Evolutionary conservation across 1,140 invertebrate species (phyloP).

Genomic region (Atta texana): DNA sequence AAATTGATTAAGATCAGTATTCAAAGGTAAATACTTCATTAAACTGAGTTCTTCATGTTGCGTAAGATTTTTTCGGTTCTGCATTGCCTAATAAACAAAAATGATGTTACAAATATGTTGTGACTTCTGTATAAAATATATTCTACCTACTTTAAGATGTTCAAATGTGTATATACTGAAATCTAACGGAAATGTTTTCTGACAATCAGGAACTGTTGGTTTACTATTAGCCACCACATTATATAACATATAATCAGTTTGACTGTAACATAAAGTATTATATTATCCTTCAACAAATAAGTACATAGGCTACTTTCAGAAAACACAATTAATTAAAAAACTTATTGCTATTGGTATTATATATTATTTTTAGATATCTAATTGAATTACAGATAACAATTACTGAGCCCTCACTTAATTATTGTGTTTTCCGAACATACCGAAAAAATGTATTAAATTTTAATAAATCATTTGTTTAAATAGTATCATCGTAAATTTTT

Average conservation of each 20-base stretch:
- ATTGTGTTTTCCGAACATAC: no score
- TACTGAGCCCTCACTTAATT: no score
- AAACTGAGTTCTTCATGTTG: conserved; percentile 89
- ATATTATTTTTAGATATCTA: no score
- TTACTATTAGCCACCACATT: conserved; percentile 73
- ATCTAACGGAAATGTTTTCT: conserved; percentile 87
- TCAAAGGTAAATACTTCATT: conserved; percentile 88
- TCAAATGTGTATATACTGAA: conserved; percentile 94
- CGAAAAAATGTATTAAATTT: no score
- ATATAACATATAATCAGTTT: conserved; percentile 79
- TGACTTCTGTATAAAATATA: neutral
- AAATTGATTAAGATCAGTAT: conserved; percentile 89
- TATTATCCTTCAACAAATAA: neutral
- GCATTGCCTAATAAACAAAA: conserved; percentile 86
- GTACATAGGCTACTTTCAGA: no score
- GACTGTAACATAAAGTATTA: conserved; percentile 65
- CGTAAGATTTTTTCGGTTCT: conserved; percentile 87
- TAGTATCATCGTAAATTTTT: no score
- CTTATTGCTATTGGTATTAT: no score
- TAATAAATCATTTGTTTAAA: no score
- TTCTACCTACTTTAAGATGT: conserved; percentile 90
- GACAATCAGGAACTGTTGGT: conserved; percentile 89
- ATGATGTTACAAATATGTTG: neutral
- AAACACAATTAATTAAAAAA: no score
- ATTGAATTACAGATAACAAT: no score